Base-by-base conservation (phyloP, 2,113 vertebrate species). In the Pseudois nayaur region DNA sequence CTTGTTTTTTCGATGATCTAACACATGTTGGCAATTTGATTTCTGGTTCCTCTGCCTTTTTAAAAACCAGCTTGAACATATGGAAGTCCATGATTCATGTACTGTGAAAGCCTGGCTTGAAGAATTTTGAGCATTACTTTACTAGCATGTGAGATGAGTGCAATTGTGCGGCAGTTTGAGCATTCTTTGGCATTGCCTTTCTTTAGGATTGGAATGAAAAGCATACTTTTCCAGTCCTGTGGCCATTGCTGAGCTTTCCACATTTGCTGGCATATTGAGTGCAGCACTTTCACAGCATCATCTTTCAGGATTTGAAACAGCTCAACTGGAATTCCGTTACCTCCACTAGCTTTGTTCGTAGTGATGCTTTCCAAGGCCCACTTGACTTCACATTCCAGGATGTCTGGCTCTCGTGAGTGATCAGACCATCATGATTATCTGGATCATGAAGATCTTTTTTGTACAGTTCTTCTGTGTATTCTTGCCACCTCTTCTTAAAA, bases 91-190 rank as follows among this genome's bases (percentile, higher is more conserved):
- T 8, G 16, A 19, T 67, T 67, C 62, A 19, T 19, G 16, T 67
- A 67, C 62, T 67, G 33, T 19, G 8, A 8, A 67, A 67, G 62
- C 16, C 33, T 67, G 33, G 62, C 16, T 67, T 67, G 33, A 1
- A 67, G 62, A n/a, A n/a, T n/a, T 67, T n/a, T 67, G 33, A n/a
- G 33, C 62, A 67, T n/a, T 67, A 67, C 33, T 19, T 67, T 67
- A 2, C 16, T 19, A 19, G 33, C 8, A 0, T n/a, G 62, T n/a
- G 8, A n/a, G 8, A 67, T 67, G 33, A 67, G 8, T n/a, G 16
- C 33, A 67, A 67, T n/a, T 19, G 62, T 67, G 8, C 2, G 0
- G 62, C 19, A n/a, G 62, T n/a, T 67, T 67, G 62, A 67, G 62
- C 62, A 67, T n/a, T 67, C 62, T 67, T 67, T 67, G 62, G 33